Base-by-base conservation (phyloP, 2,888 invertebrate species). In the Euphydryas editha region DNA sequence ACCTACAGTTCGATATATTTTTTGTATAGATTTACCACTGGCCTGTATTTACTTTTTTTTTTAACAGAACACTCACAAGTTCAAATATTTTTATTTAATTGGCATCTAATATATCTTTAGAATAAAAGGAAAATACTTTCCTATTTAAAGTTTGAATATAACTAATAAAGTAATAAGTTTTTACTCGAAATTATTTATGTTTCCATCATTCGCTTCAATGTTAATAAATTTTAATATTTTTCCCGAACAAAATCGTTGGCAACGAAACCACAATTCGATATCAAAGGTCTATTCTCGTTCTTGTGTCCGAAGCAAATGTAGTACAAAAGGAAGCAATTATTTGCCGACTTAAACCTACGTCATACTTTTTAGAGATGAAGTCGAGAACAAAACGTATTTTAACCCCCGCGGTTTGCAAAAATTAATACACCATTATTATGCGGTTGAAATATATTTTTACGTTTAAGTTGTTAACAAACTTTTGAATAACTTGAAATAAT, bases 181-280 rank as follows among this genome's bases (percentile, higher is more conserved):
- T 24, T 24, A 7, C 11, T 24, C 21, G 36, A 17, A 36, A 36
- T 54, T 4, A 30, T 54, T 24, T 54, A 30, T 54, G 36, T 54
- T 54, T 18, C 3, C 11, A 18, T 36, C 17, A 3, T 18, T n/a
- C 7, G 24, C 21, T 49, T 54, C 10, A 36, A 36, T 10, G 30
- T 24, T 17, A 15, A 36, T 10, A 54, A 54, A 54, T 17, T 54
- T 54, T 21, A 20, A 21, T 54, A 30, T 21, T 30, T 24, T 54
- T 36, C 36, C 2, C 13, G 1, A 8, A 36, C 54, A 47, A 47
- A 59, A n/a, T n/a, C 61, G 17, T 20, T 30, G 20, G 13, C 56
- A 62, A 47, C 18, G 49, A 56, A 56, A 62, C 62, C 62, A 57
- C 62, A 62, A 55, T 49, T 57, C 47, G 56, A 57, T 57, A 13